Conservation (phyloP, 2,888 invertebrate genomes). For the Zootermopsis nevadensis region DNA sequence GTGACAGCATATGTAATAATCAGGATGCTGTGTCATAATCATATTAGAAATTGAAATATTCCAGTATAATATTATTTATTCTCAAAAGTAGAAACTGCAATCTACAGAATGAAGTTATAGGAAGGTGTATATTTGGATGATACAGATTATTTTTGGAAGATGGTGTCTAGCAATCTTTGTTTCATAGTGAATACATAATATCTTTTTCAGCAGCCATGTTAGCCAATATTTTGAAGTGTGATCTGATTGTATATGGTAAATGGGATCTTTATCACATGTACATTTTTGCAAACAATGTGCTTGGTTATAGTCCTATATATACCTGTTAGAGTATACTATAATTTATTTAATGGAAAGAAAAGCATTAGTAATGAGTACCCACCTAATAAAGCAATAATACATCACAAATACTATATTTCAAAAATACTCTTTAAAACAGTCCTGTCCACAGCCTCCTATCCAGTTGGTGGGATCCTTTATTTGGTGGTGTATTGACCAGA, state of each 20-base stretch:
- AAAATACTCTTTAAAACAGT: no score
- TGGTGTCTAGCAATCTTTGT: neutral
- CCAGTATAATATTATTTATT: neutral
- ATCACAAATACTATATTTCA: neutral
- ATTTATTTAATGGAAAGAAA: slow-evolving; percentile 28
- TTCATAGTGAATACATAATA: neutral
- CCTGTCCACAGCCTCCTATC: no score
- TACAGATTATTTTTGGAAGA: neutral
- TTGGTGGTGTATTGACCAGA: no score
- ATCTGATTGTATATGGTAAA: slow-evolving; percentile 4
- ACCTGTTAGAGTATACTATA: slow-evolving; percentile 11
- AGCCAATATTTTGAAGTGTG: neutral
- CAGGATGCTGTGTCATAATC: neutral
- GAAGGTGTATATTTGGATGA: neutral
- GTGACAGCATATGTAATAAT: neutral
- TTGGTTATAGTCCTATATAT: neutral
- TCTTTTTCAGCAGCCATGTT: neutral
- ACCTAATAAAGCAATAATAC: slow-evolving; percentile 44
- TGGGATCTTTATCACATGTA: neutral
- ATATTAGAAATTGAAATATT: neutral
- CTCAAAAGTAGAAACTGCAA: neutral
- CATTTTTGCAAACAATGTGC: slow-evolving; percentile 9
- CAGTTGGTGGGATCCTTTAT: no score
- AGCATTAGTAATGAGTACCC: slow-evolving; percentile 39
- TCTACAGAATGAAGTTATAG: neutral